phyloP scores from a whole-genome alignment of 1,140 invertebrate species.

The Hycleus cichorii region DNA sequence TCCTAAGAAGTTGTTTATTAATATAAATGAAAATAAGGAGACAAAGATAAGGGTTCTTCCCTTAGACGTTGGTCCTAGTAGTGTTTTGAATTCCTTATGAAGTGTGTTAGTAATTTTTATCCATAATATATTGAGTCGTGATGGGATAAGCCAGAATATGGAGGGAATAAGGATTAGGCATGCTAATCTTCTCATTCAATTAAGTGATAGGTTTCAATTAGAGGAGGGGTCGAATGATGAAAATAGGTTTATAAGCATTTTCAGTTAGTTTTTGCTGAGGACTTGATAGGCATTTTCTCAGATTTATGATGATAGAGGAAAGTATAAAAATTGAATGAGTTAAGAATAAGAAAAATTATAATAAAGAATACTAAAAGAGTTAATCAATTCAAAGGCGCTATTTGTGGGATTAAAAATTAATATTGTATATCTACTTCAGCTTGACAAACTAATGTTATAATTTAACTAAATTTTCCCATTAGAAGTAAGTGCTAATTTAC shows the following conservation, averaged over 20 bases:
- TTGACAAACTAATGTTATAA: constrained; percentile 50
- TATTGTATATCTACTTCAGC: constrained; percentile 48
- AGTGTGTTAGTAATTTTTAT: constrained; percentile 42
- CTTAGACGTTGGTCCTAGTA: constrained; percentile 40
- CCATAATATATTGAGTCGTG: constrained; percentile 42
- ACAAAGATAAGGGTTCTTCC: constrained; percentile 46
- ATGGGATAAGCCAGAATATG: constrained; percentile 45
- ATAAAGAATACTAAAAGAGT: constrained; percentile 45
- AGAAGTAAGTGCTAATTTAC: constrained; percentile 47
- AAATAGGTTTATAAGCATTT: constrained; percentile 52
- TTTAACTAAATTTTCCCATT: constrained; percentile 48
- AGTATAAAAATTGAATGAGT: constrained; percentile 43
- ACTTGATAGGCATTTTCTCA: constrained; percentile 22
- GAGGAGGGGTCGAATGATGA: constrained; percentile 47
- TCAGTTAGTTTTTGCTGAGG: constrained; percentile 40
- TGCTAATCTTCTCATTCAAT: constrained; percentile 47
- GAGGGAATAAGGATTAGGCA: constrained; percentile 43
- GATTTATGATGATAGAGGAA: constrained; percentile 31
- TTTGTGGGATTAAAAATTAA: constrained; percentile 51
- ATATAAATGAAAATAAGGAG: constrained; percentile 47
- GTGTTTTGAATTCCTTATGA: constrained; percentile 48
- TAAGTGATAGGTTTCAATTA: constrained; percentile 43
- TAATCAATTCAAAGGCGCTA: constrained; percentile 47
- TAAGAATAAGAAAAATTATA: constrained; percentile 44
- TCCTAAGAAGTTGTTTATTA: constrained; percentile 57